A percentile compares a stretch with the other conserved stretches of the same genome.
Evolutionary conservation across 2,113 vertebrate genomes (phyloP).

Genomic region (Bos taurus): ARS-UCD2.0 NC_037338.1:18913001-18913500

Average conservation of each 20-base stretch:
- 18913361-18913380: neutral
- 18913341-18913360: neutral
- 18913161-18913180: neutral
- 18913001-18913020: neutral
- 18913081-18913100: neutral
- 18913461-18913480: neutral
- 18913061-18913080: neutral
- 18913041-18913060: neutral
- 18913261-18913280: neutral
- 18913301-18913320: neutral
- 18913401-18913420: neutral
- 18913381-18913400: neutral
- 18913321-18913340: neutral
- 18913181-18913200: neutral
- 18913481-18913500: neutral
- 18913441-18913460: neutral
- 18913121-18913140: neutral
- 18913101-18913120: neutral
- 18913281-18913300: neutral
- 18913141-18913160: neutral
- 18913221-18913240: neutral
- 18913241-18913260: neutral
- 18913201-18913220: no score
- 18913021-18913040: neutral
- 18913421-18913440: neutral